Percentiles rank a stretch among this genome's conserved stretches.
These are phyloP conservation scores for Candoia aspera DNA, from an alignment of 2,113 vertebrate genomes.

Conservation along the genomic window DNA sequence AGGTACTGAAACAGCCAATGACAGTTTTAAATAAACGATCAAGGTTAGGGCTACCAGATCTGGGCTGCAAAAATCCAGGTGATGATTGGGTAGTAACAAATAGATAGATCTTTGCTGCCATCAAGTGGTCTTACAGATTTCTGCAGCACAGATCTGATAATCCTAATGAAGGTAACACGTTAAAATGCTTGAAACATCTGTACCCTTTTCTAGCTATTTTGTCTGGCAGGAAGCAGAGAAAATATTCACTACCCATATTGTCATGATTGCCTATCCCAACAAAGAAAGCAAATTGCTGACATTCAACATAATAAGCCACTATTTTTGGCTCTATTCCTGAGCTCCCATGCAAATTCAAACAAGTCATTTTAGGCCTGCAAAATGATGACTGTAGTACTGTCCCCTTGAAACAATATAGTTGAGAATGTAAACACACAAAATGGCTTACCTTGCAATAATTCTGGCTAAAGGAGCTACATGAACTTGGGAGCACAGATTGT, in stretches of 20 bases:
- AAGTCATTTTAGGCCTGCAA: conserved; percentile 8
- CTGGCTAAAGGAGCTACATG: conserved; percentile 33
- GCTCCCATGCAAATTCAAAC: not conserved
- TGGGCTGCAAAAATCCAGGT: not conserved
- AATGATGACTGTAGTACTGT: conserved; percentile 25
- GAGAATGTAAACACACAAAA: conserved; percentile 19
- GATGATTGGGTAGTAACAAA: not conserved
- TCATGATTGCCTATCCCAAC: not conserved
- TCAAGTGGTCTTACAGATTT: not conserved
- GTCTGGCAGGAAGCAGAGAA: not conserved
- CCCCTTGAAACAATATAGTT: not conserved
- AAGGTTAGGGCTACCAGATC: not conserved
- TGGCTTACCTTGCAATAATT: not conserved
- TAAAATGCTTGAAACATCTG: not conserved
- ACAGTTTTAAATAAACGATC: not conserved
- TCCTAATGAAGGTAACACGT: not conserved
- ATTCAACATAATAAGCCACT: not conserved
- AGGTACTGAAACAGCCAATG: not conserved
- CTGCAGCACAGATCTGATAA: not conserved
- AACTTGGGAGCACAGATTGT: not conserved
- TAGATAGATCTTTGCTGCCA: not conserved
- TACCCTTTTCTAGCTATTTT: not conserved
- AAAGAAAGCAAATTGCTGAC: not conserved
- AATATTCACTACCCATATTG: not conserved
- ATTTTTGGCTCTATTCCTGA: not conserved